Evolutionary conservation across 2,113 vertebrate species (phyloP).

Genomic region (Sander vitreus): DNA sequence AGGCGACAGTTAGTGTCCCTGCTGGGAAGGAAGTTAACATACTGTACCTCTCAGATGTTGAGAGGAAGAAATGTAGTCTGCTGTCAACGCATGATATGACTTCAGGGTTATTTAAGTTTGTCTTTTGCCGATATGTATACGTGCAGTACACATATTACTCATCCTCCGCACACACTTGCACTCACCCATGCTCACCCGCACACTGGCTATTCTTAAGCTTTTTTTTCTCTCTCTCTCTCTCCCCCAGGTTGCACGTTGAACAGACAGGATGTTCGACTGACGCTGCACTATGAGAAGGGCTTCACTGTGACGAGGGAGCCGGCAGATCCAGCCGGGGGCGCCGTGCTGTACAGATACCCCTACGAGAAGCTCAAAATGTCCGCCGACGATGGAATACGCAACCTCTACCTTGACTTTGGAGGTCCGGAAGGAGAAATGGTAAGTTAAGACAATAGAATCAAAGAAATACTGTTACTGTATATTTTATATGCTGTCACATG

Average conservation of each 20-base stretch:
- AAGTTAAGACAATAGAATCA: conserved; percentile 1
- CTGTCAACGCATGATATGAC: not conserved
- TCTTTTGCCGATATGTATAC: not conserved
- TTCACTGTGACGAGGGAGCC: conserved; percentile 91
- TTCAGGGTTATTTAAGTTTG: not conserved
- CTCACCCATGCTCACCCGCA: not conserved
- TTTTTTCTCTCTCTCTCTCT: not conserved
- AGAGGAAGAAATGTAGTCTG: not conserved
- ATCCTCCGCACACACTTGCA: not conserved
- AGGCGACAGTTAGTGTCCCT: not conserved
- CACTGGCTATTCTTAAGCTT: not conserved
- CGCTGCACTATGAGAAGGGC: conserved; percentile 94
- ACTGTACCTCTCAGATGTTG: not conserved
- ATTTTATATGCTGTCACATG: not conserved
- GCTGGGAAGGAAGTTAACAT: not conserved
- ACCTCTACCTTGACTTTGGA: conserved; percentile 96
- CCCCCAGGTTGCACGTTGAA: conserved; percentile 90
- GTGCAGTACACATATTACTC: not conserved
- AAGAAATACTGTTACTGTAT: not conserved
- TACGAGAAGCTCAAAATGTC: conserved; percentile 96
- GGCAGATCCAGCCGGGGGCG: conserved; percentile 72
- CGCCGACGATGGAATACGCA: conserved; percentile 91
- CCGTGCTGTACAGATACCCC: conserved; percentile 90
- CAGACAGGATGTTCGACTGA: conserved; percentile 91
- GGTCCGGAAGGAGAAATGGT: conserved; percentile 98